Evolutionary conservation across 2,113 vertebrate genomes (phyloP).

Genomic region (Agelaius tricolor): DNA sequence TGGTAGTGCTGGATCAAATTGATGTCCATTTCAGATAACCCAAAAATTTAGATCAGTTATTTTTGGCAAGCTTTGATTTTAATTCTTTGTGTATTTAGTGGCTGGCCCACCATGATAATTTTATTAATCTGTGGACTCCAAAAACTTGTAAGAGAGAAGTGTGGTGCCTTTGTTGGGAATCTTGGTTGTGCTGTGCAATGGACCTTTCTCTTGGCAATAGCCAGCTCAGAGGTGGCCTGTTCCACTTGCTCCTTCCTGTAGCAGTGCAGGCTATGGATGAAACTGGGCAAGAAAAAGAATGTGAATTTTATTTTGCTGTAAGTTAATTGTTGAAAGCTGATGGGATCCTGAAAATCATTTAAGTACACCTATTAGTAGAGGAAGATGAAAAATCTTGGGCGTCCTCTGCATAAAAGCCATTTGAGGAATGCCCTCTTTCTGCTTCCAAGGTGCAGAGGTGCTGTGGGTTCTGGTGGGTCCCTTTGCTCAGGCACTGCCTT

Average conservation of each 20-base stretch:
- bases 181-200: rapidly evolving
- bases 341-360: background rate
- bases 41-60: background rate
- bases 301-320: background rate
- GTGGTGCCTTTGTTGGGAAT: background rate
- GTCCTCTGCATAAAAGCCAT: background rate
- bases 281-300: background rate
- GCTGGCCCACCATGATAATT: background rate
- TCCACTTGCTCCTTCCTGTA: background rate
- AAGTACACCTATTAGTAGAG: background rate
- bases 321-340: background rate
- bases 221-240: background rate
- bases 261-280: background rate
- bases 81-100: background rate
- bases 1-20: background rate
- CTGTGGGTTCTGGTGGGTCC: background rate
- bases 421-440: background rate
- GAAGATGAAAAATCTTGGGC: background rate
- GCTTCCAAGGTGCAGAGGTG: background rate
- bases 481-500: rapidly evolving
- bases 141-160: background rate
- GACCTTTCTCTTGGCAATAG: background rate
- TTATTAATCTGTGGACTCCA: background rate
- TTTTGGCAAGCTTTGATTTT: background rate
- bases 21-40: background rate